These are phyloP conservation scores for Phrynocephalus vlangalii DNA, from an alignment of 2,797 vertebrate species.

Conservation along the genomic window DNA sequence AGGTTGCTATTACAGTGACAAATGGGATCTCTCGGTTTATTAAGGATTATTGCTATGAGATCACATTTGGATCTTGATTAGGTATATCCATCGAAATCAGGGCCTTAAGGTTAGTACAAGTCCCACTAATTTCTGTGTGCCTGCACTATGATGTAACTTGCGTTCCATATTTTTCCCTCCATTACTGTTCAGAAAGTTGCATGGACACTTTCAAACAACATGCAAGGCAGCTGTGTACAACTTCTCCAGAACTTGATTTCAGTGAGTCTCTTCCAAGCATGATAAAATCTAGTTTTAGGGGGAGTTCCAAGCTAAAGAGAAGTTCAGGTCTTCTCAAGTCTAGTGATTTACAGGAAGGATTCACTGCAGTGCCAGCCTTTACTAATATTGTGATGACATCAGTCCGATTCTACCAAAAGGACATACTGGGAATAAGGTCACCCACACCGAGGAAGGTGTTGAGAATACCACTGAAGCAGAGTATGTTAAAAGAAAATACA, in stretches of 20 bases:
- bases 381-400: constrained; percentile 62
- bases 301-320: neutral
- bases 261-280: neutral
- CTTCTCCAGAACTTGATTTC: neutral
- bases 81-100: neutral
- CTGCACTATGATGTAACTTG: neutral
- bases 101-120: neutral
- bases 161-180: too few relatives aligned
- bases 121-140: neutral
- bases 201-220: too few relatives aligned
- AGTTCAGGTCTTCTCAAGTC: neutral
- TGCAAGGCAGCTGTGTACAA: too few relatives aligned
- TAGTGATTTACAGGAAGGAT: neutral
- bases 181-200: too few relatives aligned
- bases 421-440: constrained; percentile 65
- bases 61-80: neutral
- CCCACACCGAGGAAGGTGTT: constrained; percentile 66
- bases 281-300: neutral
- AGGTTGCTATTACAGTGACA: too few relatives aligned
- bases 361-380: constrained; percentile 47
- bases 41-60: neutral
- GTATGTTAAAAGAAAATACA: constrained; percentile 78
- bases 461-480: constrained; percentile 72
- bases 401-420: constrained; percentile 68
- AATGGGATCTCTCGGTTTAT: neutral